A percentile compares a stretch with the other conserved stretches of the same genome.
phyloP scores from a whole-genome alignment of 2,113 vertebrate genomes.

The Corvus cornix region DNA sequence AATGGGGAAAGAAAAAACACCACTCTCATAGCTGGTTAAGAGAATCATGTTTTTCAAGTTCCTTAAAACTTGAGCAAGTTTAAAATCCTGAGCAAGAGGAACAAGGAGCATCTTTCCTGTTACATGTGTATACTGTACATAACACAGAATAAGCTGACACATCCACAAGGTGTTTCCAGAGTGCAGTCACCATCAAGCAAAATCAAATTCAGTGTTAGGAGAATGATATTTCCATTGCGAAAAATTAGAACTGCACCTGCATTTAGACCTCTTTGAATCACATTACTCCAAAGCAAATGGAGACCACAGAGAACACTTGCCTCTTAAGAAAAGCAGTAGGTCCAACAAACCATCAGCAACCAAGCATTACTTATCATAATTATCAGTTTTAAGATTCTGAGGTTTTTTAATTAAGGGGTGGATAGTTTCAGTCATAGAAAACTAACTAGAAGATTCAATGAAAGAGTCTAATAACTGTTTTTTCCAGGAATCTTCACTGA shows the following conservation, averaged over 20 bases:
- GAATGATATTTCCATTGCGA: not conserved
- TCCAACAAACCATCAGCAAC: not conserved
- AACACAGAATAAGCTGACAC: not conserved
- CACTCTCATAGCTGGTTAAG: not conserved
- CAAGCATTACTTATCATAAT: not conserved
- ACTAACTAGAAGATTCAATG: not conserved
- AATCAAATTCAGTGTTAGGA: not conserved
- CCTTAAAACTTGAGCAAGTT: not conserved
- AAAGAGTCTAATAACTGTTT: not conserved
- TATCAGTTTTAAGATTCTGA: not conserved
- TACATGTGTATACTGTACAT: not conserved
- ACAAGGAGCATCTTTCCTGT: not conserved
- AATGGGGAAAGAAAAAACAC: not conserved
- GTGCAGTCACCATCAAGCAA: not conserved
- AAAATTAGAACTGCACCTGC: constrained; percentile 13
- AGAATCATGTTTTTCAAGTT: not conserved
- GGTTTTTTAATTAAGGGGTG: not conserved
- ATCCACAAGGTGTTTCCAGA: not conserved
- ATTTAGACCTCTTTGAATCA: not conserved
- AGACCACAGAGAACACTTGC: not conserved
- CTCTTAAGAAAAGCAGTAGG: constrained; percentile 6
- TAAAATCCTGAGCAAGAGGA: not conserved
- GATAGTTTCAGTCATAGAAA: not conserved
- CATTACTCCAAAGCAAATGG: not conserved
- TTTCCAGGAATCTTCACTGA: not conserved